Percentiles rank a stretch among this genome's conserved stretches.
These are phyloP conservation scores for Mesitornis unicolor DNA, from an alignment of 2,113 vertebrate genomes.

Conservation along the genomic window DNA sequence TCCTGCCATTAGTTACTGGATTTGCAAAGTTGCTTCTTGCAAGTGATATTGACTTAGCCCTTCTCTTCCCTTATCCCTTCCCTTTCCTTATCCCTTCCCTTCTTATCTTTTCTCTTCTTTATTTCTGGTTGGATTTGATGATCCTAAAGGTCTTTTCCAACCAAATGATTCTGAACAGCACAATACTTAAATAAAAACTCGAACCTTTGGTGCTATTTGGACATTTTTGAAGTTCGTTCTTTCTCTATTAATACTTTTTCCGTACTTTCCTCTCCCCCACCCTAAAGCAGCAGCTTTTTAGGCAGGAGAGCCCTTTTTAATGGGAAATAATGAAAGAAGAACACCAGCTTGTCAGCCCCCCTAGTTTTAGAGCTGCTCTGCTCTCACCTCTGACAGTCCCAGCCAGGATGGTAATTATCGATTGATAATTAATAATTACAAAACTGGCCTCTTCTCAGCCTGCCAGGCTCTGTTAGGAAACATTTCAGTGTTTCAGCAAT, in stretches of 20 bases:
- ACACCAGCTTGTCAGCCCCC: no score
- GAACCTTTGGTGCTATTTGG: not conserved
- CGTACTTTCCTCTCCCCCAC: no score
- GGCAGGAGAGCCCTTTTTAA: not conserved
- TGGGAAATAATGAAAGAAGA: not conserved
- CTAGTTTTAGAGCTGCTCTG: no score
- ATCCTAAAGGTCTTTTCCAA: no score
- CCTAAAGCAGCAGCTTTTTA: not conserved
- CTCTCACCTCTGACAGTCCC: not conserved
- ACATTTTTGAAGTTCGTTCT: not conserved
- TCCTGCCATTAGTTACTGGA: no score
- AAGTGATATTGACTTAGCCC: no score
- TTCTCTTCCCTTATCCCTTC: no score
- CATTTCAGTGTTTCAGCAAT: not conserved
- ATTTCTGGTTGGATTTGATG: no score
- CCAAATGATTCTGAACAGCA: no score
- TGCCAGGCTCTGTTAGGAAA: not conserved
- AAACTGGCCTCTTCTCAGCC: accelerated
- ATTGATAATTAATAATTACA: not conserved
- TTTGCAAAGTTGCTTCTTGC: no score
- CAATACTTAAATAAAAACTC: not conserved
- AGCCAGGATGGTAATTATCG: accelerated
- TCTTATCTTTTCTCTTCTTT: no score
- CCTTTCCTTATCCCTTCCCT: no score
- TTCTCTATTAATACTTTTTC: not conserved